Evolutionary conservation across 2,888 invertebrate genomes (phyloP).

Genomic region (Meghimatium bilineatum): DNA sequence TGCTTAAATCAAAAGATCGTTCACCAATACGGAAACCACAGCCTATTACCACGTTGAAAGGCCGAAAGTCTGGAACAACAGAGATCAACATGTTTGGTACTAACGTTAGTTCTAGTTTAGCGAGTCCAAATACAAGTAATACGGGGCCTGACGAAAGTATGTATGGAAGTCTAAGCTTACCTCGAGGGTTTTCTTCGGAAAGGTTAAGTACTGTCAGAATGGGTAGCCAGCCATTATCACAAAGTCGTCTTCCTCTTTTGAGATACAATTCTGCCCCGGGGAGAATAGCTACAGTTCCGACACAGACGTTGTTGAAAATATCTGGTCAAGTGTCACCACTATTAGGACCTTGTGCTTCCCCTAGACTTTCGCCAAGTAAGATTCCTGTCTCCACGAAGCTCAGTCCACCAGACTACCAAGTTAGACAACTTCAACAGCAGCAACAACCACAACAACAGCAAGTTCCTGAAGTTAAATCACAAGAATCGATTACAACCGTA

Average conservation of each 20-base stretch:
- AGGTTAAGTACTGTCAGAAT: slow-evolving; percentile 54
- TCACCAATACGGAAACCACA: slow-evolving; percentile 65
- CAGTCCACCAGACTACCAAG: slow-evolving; percentile 37
- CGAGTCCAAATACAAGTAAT: slow-evolving; percentile 31
- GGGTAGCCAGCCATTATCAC: slow-evolving; percentile 57
- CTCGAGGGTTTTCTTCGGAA: slow-evolving; percentile 55
- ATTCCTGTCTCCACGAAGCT: slow-evolving; percentile 53
- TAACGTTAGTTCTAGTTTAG: background rate
- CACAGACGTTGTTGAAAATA: slow-evolving; percentile 57
- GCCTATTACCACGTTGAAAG: slow-evolving; percentile 69
- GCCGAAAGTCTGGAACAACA: slow-evolving; percentile 44
- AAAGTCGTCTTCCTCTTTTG: slow-evolving; percentile 58
- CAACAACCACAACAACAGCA: slow-evolving; percentile 47
- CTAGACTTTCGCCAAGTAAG: slow-evolving; percentile 53
- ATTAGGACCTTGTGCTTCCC: slow-evolving; percentile 31
- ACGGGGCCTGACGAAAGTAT: slow-evolving; percentile 34
- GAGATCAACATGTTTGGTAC: background rate
- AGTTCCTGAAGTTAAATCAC: background rate
- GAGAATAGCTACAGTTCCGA: slow-evolving; percentile 68
- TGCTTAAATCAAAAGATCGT: slow-evolving; percentile 55
- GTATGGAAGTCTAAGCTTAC: slow-evolving; percentile 57
- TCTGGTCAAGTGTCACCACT: slow-evolving; percentile 29
- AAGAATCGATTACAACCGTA: background rate
- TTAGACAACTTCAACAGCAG: slow-evolving; percentile 21
- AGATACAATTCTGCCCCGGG: slow-evolving; percentile 70